A percentile compares a stretch with the other conserved stretches of the same genome.
phyloP scores from a whole-genome alignment of 2,113 vertebrate species.

The Aythya baeri region DNA sequence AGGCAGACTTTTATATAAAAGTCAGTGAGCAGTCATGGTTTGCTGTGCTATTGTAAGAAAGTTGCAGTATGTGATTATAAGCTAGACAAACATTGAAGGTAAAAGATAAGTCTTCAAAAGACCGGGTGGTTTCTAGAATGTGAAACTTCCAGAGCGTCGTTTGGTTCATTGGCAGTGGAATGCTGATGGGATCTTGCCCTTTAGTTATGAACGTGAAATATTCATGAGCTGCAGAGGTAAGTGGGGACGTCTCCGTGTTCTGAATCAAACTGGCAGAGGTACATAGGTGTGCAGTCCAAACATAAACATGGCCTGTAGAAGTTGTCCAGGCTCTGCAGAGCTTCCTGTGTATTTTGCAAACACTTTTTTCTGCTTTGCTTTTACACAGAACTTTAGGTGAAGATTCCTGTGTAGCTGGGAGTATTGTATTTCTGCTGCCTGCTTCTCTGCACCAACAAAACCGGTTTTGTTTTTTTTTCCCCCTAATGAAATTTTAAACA shows the following conservation, averaged over 20 bases:
- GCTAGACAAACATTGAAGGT: background rate
- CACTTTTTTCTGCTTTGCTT: background rate
- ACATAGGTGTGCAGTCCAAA: background rate
- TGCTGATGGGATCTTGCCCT: background rate
- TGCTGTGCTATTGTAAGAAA: background rate
- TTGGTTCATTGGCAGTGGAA: background rate
- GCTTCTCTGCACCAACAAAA: background rate
- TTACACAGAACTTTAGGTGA: background rate
- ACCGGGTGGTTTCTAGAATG: background rate
- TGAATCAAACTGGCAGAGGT: background rate
- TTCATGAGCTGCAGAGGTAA: background rate
- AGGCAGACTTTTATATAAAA: background rate
- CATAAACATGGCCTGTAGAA: background rate
- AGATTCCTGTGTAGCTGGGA: background rate
- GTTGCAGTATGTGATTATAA: background rate
- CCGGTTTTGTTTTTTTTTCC: background rate
- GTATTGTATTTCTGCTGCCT: background rate
- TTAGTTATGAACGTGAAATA: background rate
- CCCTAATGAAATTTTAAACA: background rate
- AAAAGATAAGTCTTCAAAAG: background rate
- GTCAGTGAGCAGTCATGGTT: background rate
- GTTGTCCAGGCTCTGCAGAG: background rate
- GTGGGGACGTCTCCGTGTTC: background rate
- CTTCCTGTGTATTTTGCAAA: background rate
- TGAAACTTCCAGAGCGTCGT: background rate